Evolutionary conservation across 2,797 vertebrate species (phyloP).

Genomic region (Antennarius maculatus): DNA sequence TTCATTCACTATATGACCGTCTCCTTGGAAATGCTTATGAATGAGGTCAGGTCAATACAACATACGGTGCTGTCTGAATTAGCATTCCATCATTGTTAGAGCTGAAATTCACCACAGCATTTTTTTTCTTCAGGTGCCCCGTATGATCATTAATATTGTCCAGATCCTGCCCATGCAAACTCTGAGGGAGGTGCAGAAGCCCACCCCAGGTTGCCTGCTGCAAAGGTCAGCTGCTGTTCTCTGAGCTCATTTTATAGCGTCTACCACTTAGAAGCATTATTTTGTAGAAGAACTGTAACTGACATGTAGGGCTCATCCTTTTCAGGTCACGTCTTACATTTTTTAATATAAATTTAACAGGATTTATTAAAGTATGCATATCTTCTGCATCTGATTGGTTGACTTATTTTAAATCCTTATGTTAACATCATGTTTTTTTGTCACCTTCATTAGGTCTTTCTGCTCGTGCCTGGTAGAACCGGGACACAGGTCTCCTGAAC

Average conservation of each 20-base stretch:
- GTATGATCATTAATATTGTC: slow-evolving; percentile 84
- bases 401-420: neutral
- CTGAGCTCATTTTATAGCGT: no score
- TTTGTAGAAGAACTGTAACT: no score
- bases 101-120: neutral
- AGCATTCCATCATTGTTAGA: neutral
- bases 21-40: slow-evolving; percentile 86
- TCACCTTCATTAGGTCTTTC: slow-evolving; percentile 67
- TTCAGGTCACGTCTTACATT: no score
- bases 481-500: slow-evolving; percentile 68
- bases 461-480: slow-evolving; percentile 83
- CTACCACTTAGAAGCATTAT: no score
- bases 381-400: neutral
- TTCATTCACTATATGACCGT: slow-evolving; percentile 82
- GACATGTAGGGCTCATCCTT: neutral
- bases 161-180: slow-evolving; percentile 82
- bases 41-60: slow-evolving; percentile 73
- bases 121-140: slow-evolving; percentile 78
- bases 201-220: slow-evolving; percentile 79
- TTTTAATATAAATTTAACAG: neutral
- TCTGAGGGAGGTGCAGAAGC: slow-evolving; percentile 81
- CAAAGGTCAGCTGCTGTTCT: slow-evolving; percentile 67
- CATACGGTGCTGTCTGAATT: neutral
- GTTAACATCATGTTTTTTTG: neutral
- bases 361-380: neutral